Conservation (phyloP, 2,113 vertebrate genomes). For the Boleophthalmus pectinirostris region DNA sequence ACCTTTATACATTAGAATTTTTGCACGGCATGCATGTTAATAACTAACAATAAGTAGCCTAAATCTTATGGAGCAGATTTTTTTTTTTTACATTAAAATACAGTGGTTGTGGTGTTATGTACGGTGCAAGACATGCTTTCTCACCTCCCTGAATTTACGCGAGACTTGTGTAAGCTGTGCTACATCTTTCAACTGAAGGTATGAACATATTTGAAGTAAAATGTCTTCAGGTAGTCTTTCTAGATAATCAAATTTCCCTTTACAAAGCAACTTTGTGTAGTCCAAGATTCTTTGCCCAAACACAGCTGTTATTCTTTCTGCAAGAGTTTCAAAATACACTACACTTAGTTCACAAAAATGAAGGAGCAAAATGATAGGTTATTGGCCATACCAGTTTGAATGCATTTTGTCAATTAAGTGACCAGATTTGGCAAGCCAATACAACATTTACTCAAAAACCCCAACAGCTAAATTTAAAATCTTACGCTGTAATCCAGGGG, state of each 20-base stretch:
- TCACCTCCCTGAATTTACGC: conserved; percentile 74
- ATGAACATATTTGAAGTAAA: conserved; percentile 76
- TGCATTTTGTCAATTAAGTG: not conserved
- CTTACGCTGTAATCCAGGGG: conserved; percentile 78
- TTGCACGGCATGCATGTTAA: not conserved
- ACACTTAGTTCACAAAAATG: not conserved
- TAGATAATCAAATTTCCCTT: conserved; percentile 79
- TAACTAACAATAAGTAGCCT: not conserved
- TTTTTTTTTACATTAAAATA: not conserved
- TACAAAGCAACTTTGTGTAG: conserved; percentile 73
- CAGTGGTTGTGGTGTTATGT: conserved; percentile 3
- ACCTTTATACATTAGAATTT: not conserved
- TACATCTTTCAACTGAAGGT: conserved; percentile 76
- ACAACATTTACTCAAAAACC: not conserved
- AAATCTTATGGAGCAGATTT: not conserved
- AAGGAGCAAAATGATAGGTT: not conserved
- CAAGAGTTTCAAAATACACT: conserved; percentile 10
- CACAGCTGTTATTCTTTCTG: conserved; percentile 69
- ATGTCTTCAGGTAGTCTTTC: conserved; percentile 76
- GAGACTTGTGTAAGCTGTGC: conserved; percentile 76
- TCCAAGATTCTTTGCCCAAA: conserved; percentile 76
- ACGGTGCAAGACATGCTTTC: conserved; percentile 1
- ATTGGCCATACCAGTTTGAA: not conserved
- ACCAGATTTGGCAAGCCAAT: not conserved
- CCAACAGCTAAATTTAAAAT: not conserved